Evolutionary conservation across 2,888 invertebrate genomes (phyloP), one percentile per base, ranked within the genome.

Genomic region (Caenorhabditis imperialis): DNA sequence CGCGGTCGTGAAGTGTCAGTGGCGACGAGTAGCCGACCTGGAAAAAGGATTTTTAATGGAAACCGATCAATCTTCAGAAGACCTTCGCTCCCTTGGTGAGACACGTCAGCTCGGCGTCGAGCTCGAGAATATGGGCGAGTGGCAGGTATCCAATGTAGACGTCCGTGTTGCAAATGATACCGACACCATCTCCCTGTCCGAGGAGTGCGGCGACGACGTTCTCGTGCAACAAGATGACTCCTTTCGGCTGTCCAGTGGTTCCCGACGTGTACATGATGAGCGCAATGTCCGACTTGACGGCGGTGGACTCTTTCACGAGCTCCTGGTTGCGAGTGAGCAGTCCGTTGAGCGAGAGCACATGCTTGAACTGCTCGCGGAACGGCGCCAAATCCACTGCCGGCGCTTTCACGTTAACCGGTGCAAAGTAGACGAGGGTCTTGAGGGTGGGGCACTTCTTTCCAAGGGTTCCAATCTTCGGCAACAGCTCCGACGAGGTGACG

Each of bases 1-100:
- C 89, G 81, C 89, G 88, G 78, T 90, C 90, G 51, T 90, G 89
- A 23, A 91, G 85, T 0, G 98, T 98, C 60, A 95, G 90, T 0
- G 98, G 94, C 0, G 95, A 95, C 0, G 96, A 96, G 89, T 97
- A 98, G 4, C 97, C 98, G 87, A 98, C 95, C 1, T 94, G 92
- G 30, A 95, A 93, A 40, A 30, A 44, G 8, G 16, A 16, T 16
- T 12, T 30, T 48, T n/a, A 37, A n/a, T n/a, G n/a, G n/a, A n/a
- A n/a, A n/a, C n/a, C n/a, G n/a, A n/a, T n/a, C n/a, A n/a, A n/a
- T n/a, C n/a, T n/a, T n/a, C 30, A 30, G 10, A 6, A 6, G 10
- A 79, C 77, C 57, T 76, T 75, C 1, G 67, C 69, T 51, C 81
- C 81, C 20, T 70, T 71, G 1, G 77, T 67, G 54, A 82, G 53